Conservation (phyloP, 2,113 vertebrate species). For the Myotis yumanensis region DNA sequence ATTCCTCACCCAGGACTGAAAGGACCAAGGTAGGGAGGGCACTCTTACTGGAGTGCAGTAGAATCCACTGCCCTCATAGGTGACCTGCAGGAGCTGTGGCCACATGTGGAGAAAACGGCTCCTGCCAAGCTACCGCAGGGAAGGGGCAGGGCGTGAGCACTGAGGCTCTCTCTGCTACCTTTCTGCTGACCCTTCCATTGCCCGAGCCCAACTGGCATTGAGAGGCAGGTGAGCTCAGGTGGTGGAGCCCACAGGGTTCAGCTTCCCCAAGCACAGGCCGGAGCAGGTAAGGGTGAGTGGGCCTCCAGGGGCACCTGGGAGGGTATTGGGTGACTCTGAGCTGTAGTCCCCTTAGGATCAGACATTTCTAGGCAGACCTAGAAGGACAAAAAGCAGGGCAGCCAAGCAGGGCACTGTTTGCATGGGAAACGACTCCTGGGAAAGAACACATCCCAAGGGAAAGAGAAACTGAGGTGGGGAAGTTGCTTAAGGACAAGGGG, state of each 20-base stretch:
- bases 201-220: neutral
- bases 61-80: neutral
- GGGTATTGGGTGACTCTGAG: neutral
- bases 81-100: neutral
- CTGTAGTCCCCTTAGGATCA: neutral
- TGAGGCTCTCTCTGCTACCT: neutral
- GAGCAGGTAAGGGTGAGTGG: neutral
- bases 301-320: neutral
- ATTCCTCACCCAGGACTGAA: neutral
- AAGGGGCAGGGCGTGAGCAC: no score
- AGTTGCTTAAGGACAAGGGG: neutral
- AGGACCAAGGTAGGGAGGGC: neutral
- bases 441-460: conserved; percentile 34
- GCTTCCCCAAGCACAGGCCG: neutral
- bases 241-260: neutral
- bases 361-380: neutral
- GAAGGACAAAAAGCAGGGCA: neutral
- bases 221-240: neutral
- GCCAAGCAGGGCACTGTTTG: neutral
- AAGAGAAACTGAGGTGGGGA: neutral
- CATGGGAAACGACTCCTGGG: neutral
- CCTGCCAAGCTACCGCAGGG: neutral
- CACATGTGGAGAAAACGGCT: neutral
- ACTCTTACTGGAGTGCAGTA: neutral
- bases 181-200: neutral